Conservation (phyloP, 2,888 invertebrate species). For the Eulithis testata region DNA sequence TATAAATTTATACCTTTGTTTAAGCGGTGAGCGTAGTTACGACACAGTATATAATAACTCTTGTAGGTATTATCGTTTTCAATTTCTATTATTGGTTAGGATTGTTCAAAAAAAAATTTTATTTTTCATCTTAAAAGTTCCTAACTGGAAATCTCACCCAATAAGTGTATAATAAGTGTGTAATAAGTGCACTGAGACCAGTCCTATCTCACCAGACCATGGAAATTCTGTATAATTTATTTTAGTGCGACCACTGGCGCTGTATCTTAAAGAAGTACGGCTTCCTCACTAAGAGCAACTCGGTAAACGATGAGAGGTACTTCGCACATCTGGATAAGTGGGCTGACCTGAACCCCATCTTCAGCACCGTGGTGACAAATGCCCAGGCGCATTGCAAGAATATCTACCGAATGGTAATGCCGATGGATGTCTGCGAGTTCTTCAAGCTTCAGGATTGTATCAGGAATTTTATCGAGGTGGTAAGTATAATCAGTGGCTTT, state of each 20-base stretch:
- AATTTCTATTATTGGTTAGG: no score
- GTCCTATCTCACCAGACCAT: no score
- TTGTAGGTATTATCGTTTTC: no score
- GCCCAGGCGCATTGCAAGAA: conserved; percentile 60
- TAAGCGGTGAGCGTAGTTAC: no score
- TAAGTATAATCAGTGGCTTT: conserved; percentile 39
- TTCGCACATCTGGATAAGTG: conserved; percentile 63
- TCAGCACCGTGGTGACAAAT: conserved; percentile 50
- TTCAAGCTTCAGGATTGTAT: conserved; percentile 55
- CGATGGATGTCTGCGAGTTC: conserved; percentile 55
- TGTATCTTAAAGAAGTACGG: conserved; percentile 62
- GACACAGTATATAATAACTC: no score
- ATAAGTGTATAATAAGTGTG: no score
- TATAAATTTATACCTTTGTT: no score
- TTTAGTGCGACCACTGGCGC: conserved; percentile 62
- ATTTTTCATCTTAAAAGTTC: no score
- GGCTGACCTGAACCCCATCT: conserved; percentile 60
- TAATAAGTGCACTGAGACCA: no score
- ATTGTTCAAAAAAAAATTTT: no score
- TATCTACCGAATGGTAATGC: conserved; percentile 43
- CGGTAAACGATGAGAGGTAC: conserved; percentile 56
- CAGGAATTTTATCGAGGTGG: conserved; percentile 55
- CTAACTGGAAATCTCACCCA: no score
- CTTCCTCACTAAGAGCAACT: conserved; percentile 44
- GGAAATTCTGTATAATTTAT: conserved; percentile 15